Percentiles rank a stretch among this genome's conserved stretches.
Conservation (phyloP, 2,113 vertebrate genomes). For the Aphelocoma coerulescens region DNA sequence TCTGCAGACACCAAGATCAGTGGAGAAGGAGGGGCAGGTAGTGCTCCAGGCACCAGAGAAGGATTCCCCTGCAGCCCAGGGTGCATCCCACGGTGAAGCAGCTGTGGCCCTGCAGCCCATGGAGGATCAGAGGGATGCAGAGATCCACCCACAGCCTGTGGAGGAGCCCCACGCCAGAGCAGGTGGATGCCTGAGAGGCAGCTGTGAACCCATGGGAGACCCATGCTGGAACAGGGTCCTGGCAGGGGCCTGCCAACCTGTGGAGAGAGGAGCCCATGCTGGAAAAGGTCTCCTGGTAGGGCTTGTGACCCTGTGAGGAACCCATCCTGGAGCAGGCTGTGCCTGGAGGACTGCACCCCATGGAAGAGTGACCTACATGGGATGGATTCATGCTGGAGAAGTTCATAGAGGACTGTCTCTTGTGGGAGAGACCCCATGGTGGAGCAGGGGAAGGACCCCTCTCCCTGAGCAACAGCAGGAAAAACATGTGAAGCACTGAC, state of each 20-base stretch:
- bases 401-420: background rate
- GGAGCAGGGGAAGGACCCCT: background rate
- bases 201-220: background rate
- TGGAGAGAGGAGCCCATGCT: background rate
- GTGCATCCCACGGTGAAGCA: background rate
- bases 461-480: background rate
- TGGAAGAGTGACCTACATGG: background rate
- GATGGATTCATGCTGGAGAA: background rate
- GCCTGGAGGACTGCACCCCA: background rate
- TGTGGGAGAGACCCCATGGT: background rate
- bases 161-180: accelerated
- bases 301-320: too few relatives aligned
- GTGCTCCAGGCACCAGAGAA: background rate
- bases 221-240: background rate
- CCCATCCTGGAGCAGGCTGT: background rate
- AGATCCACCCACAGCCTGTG: accelerated
- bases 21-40: background rate
- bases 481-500: background rate
- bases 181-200: background rate
- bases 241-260: background rate
- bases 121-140: accelerated
- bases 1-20: background rate
- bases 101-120: background rate
- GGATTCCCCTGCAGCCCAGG: background rate
- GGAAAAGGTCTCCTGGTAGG: background rate